Percentiles rank a stretch among this genome's conserved stretches.
Evolutionary conservation across 2,113 vertebrate genomes (phyloP).

Genomic region (Pithys albifrons): DNA sequence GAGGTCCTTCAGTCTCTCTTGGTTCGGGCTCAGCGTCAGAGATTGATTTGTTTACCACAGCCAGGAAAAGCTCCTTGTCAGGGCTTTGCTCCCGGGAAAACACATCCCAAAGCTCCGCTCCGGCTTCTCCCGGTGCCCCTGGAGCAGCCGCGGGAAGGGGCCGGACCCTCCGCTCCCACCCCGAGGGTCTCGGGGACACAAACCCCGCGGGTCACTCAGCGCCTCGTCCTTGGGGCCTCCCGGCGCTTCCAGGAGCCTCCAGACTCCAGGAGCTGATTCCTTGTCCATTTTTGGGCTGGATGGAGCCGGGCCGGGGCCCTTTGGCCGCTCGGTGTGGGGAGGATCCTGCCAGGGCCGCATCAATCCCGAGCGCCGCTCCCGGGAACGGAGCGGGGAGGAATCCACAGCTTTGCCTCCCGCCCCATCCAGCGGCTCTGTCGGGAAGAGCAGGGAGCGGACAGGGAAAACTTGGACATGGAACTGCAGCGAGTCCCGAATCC

Average conservation of each 20-base stretch:
- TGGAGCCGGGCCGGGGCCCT: neutral
- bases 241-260: neutral
- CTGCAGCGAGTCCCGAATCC: neutral
- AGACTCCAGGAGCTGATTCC: neutral
- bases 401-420: neutral
- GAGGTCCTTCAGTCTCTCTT: neutral
- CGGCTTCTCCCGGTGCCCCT: fast-evolving
- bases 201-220: fast-evolving
- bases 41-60: neutral
- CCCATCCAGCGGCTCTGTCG: slow-evolving; percentile 20
- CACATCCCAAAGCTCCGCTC: too few relatives aligned
- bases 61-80: neutral
- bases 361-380: neutral
- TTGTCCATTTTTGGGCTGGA: neutral
- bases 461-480: neutral
- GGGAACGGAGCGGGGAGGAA: fast-evolving
- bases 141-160: neutral
- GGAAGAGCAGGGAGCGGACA: neutral
- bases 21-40: neutral
- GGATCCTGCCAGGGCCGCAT: neutral
- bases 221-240: neutral
- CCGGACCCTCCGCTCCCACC: neutral
- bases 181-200: fast-evolving
- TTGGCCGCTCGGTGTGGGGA: neutral
- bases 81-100: neutral